Percentiles rank a stretch among this genome's conserved stretches.
These are phyloP conservation scores for Xanthorhoe designata DNA, from an alignment of 2,888 invertebrate genomes.

Conservation along the genomic window DNA sequence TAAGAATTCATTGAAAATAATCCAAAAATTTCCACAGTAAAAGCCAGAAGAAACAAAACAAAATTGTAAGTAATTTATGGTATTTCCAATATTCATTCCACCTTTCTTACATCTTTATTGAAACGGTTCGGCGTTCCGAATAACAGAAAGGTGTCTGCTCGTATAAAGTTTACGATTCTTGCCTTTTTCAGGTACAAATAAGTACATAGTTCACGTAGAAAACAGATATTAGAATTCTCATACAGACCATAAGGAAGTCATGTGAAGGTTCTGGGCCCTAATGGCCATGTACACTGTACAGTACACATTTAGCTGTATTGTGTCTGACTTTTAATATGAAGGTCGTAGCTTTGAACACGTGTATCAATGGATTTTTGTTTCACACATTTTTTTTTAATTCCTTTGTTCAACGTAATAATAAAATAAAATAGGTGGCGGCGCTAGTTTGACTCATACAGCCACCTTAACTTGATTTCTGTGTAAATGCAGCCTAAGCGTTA, in stretches of 20 bases:
- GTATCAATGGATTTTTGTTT: too few relatives aligned
- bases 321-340: too few relatives aligned
- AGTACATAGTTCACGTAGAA: constrained; percentile 8
- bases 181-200: constrained; percentile 48
- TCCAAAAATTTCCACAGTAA: not conserved
- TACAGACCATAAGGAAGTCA: too few relatives aligned
- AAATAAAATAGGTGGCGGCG: too few relatives aligned
- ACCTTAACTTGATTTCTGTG: constrained; percentile 10
- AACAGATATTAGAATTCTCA: not conserved
- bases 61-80: constrained; percentile 35
- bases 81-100: constrained; percentile 40
- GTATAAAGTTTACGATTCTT: constrained; percentile 53
- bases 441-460: too few relatives aligned
- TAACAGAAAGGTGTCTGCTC: constrained; percentile 48
- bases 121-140: constrained; percentile 42
- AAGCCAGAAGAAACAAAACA: constrained; percentile 19
- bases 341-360: too few relatives aligned
- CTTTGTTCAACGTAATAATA: too few relatives aligned
- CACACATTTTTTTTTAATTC: too few relatives aligned
- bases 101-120: constrained; percentile 40
- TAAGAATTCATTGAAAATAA: not conserved
- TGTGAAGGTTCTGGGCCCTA: too few relatives aligned
- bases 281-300: too few relatives aligned
- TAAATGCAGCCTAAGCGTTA: constrained; percentile 30
- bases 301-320: too few relatives aligned